These are phyloP conservation scores for Ostrea denselamellosa DNA, from an alignment of 1,140 invertebrate species.

Conservation along the genomic window DNA sequence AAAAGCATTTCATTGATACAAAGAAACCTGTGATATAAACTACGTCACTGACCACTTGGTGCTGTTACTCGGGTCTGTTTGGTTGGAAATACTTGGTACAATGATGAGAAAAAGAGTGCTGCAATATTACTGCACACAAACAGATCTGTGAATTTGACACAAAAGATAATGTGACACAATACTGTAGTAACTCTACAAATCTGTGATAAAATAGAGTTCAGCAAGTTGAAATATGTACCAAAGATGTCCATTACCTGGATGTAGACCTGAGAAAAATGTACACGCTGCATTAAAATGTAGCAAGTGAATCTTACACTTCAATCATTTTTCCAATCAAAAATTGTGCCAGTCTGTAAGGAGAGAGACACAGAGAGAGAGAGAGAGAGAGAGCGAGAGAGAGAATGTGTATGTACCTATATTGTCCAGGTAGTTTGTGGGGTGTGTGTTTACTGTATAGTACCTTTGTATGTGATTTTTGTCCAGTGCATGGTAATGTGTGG, in stretches of 20 bases:
- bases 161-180: not conserved
- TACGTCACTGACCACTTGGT: constrained; percentile 25
- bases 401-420: not conserved
- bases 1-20: constrained; percentile 38
- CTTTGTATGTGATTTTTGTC: not conserved
- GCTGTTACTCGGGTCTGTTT: constrained; percentile 31
- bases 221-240: not conserved
- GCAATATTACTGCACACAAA: not conserved
- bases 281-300: not conserved
- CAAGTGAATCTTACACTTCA: not conserved
- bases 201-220: not conserved
- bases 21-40: constrained; percentile 26
- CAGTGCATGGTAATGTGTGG: not conserved
- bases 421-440: not conserved
- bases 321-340: constrained; percentile 20
- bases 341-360: constrained; percentile 8
- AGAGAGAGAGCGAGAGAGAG: not conserved
- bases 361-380: not conserved
- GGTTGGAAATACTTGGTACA: constrained; percentile 26
- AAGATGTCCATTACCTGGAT: not conserved
- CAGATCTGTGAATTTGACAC: not conserved
- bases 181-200: not conserved
- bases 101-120: not conserved
- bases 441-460: not conserved
- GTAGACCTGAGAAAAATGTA: not conserved